Percentiles rank a stretch among this genome's conserved stretches.
phyloP scores from a whole-genome alignment of 1,140 invertebrate species.

The Helicoverpa armigera region DNA sequence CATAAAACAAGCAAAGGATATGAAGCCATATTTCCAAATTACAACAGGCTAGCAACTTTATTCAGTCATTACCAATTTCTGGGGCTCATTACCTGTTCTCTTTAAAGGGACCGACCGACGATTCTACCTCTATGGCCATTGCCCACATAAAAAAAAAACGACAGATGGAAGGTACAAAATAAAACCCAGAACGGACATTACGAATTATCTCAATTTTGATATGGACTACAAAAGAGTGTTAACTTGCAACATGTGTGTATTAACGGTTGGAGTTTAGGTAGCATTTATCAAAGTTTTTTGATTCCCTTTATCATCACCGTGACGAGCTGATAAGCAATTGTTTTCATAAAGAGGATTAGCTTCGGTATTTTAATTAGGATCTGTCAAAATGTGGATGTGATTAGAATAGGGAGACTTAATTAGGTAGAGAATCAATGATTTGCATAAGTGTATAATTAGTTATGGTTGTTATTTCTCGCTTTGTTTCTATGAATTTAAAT shows the following conservation, averaged over 20 bases:
- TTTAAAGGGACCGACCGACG: conserved; percentile 69
- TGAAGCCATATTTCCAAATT: conserved; percentile 70
- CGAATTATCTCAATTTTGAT: conserved; percentile 85
- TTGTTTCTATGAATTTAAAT: background rate
- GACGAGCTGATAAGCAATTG: conserved; percentile 19
- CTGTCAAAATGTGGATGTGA: conserved; percentile 13
- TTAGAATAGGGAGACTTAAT: conserved; percentile 17
- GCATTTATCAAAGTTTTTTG: conserved; percentile 58
- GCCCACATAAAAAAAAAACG: conserved; percentile 78
- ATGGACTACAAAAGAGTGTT: conserved; percentile 82
- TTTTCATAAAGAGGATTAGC: conserved; percentile 28
- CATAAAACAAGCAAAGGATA: conserved; percentile 64
- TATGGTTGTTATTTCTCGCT: background rate
- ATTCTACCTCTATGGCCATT: conserved; percentile 64
- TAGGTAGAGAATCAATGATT: conserved; percentile 7
- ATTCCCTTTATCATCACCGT: conserved; percentile 34
- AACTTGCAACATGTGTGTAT: conserved; percentile 78
- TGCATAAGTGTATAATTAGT: conserved; percentile 16
- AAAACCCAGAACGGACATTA: conserved; percentile 77
- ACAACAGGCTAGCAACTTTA: conserved; percentile 64
- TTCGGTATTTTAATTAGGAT: conserved; percentile 17
- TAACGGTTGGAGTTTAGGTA: conserved; percentile 61
- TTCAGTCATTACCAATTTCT: conserved; percentile 80
- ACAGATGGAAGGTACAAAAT: conserved; percentile 80
- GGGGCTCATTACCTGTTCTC: conserved; percentile 70